A percentile compares a stretch with the other conserved stretches of the same genome.
phyloP scores from a whole-genome alignment of 2,888 invertebrate genomes.

The Leptinotarsa rubiginosa region DNA sequence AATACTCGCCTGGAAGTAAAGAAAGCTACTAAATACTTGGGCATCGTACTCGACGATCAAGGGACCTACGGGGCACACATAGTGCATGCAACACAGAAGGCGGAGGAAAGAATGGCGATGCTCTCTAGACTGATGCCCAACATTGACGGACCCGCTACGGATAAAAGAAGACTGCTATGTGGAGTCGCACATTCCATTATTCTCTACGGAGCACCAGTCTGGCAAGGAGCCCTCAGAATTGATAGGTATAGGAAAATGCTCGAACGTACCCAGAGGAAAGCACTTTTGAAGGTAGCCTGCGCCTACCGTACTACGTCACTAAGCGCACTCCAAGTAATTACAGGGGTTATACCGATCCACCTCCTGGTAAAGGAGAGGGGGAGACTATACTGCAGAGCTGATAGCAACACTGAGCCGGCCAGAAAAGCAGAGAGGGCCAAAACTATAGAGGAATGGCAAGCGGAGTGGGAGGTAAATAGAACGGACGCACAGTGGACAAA shows the following conservation, averaged over 20 bases:
- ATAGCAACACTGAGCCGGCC: background rate
- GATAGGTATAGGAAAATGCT: background rate
- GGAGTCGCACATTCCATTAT: constrained; percentile 16
- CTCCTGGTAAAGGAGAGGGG: background rate
- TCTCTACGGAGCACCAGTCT: constrained; percentile 24
- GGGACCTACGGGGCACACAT: background rate
- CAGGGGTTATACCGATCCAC: constrained; percentile 1
- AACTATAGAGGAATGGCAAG: background rate
- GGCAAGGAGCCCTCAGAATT: constrained; percentile 6
- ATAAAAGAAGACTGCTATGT: constrained; percentile 5
- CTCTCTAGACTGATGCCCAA: constrained; percentile 13
- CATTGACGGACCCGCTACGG: constrained; percentile 17
- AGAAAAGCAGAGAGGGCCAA: background rate
- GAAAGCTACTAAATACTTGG: background rate
- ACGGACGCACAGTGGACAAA: background rate
- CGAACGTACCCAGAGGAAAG: constrained; percentile 10
- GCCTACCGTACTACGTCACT: constrained; percentile 27
- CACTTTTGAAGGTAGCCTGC: background rate
- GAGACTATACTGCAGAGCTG: background rate
- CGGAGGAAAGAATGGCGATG: background rate
- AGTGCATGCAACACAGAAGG: background rate
- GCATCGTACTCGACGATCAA: background rate
- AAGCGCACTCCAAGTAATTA: constrained; percentile 16
- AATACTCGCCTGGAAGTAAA: background rate
- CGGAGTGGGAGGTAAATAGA: background rate